A percentile compares a stretch with the other conserved stretches of the same genome.
These are phyloP conservation scores for Odontamblyopus lacepedii DNA, from an alignment of 2,797 vertebrate species.

Conservation along the genomic window DNA sequence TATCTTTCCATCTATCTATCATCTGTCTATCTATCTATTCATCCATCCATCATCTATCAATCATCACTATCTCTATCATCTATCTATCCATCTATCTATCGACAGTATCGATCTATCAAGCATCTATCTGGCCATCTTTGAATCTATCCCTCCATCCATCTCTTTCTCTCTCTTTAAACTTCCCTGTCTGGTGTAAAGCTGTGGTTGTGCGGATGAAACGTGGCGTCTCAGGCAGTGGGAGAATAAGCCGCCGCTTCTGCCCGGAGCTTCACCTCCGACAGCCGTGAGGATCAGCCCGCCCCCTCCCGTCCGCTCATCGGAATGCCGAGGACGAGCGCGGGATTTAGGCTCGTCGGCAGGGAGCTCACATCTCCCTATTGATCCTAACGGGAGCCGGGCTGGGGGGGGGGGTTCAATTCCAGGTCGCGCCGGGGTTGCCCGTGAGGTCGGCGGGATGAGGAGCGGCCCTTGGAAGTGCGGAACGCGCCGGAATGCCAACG, in stretches of 20 bases:
- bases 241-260: not conserved
- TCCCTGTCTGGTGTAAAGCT: too few relatives aligned
- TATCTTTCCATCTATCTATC: too few relatives aligned
- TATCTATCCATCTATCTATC: too few relatives aligned
- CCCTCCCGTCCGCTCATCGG: constrained; percentile 49
- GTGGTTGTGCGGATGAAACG: not conserved
- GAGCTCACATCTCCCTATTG: constrained; percentile 72
- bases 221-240: not conserved
- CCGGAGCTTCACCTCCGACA: constrained; percentile 39
- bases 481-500: constrained; percentile 67
- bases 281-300: not conserved
- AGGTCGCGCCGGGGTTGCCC: constrained; percentile 69
- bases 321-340: constrained; percentile 59
- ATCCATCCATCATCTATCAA: too few relatives aligned
- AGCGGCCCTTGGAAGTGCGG: constrained; percentile 67
- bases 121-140: too few relatives aligned
- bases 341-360: constrained; percentile 66
- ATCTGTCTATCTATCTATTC: too few relatives aligned
- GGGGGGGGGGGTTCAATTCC: constrained; percentile 67
- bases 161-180: too few relatives aligned
- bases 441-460: constrained; percentile 57
- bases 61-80: too few relatives aligned
- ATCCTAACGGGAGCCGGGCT: constrained; percentile 69
- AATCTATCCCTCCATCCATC: too few relatives aligned
- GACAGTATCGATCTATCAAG: too few relatives aligned